Percentiles rank a stretch among this genome's conserved stretches.
Evolutionary conservation across 2,797 vertebrate genomes (phyloP).

Genomic region (Schizopygopsis pylzovi): DNA sequence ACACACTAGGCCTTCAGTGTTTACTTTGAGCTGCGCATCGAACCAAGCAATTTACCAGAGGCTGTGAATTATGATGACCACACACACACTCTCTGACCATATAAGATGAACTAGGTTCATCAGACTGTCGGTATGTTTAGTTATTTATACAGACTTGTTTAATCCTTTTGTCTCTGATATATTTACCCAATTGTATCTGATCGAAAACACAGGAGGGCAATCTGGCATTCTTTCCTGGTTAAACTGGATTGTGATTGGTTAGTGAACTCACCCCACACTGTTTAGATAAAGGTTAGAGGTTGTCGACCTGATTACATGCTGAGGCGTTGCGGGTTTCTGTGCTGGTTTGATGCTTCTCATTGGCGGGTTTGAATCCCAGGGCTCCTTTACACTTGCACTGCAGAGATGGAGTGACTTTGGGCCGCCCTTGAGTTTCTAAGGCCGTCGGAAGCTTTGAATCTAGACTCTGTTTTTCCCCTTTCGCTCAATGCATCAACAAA

Average conservation of each 20-base stretch:
- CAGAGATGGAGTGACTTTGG: slow-evolving; percentile 37
- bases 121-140: slow-evolving; percentile 34
- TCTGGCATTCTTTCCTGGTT: slow-evolving; percentile 15
- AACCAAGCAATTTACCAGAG: slow-evolving; percentile 15
- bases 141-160: slow-evolving; percentile 38
- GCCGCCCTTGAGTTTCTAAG: slow-evolving; percentile 34
- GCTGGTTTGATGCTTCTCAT: slow-evolving; percentile 5
- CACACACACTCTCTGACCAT: slow-evolving; percentile 28
- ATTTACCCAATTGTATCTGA: slow-evolving; percentile 27
- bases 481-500: not conserved
- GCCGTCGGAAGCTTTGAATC: slow-evolving; percentile 25
- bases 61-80: slow-evolving; percentile 18
- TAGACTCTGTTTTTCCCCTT: slow-evolving; percentile 21
- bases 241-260: not conserved
- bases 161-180: slow-evolving; percentile 35
- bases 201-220: slow-evolving; percentile 2
- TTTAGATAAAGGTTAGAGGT: slow-evolving; percentile 37
- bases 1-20: not conserved
- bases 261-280: not conserved
- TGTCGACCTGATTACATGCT: not conserved
- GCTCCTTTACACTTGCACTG: slow-evolving; percentile 22
- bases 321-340: not conserved
- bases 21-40: not conserved
- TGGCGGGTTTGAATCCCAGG: slow-evolving; percentile 8
- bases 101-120: slow-evolving; percentile 25